phyloP scores from a whole-genome alignment of 2,888 invertebrate species.

The Thereva nobilitata region DNA sequence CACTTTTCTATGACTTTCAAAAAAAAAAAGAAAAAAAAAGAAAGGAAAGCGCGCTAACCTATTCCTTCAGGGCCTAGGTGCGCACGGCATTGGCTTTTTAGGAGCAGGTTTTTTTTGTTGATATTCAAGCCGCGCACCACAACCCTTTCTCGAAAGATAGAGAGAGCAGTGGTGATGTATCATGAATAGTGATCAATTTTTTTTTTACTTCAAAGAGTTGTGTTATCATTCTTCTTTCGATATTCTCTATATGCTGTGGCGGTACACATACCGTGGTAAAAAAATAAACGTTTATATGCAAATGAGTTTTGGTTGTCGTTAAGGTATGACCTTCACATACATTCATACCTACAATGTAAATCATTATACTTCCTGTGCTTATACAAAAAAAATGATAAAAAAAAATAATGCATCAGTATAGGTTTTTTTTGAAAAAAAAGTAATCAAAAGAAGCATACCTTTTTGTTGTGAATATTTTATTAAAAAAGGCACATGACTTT shows the following conservation, averaged over 20 bases:
- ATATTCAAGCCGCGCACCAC: neutral
- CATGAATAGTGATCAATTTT: constrained; percentile 24
- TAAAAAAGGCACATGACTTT: too few species aligned
- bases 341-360: constrained; percentile 1
- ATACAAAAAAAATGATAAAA: too few species aligned
- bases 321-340: constrained; percentile 30
- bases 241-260: neutral
- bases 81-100: neutral
- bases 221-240: neutral
- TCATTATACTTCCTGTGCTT: constrained; percentile 18
- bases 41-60: too few species aligned
- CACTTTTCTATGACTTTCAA: too few species aligned
- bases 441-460: too few species aligned
- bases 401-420: too few species aligned
- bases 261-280: too few species aligned
- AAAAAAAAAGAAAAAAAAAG: too few species aligned
- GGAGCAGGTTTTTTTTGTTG: neutral
- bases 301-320: constrained; percentile 19
- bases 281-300: constrained; percentile 18
- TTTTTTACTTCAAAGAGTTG: neutral
- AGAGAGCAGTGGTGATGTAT: constrained; percentile 7
- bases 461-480: too few species aligned
- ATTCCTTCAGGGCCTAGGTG: neutral
- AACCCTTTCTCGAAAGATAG: constrained; percentile 11
- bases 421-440: too few species aligned